Evolutionary conservation across 2,888 invertebrate genomes (phyloP).

Genomic region (Platycheirus albimanus): DNA sequence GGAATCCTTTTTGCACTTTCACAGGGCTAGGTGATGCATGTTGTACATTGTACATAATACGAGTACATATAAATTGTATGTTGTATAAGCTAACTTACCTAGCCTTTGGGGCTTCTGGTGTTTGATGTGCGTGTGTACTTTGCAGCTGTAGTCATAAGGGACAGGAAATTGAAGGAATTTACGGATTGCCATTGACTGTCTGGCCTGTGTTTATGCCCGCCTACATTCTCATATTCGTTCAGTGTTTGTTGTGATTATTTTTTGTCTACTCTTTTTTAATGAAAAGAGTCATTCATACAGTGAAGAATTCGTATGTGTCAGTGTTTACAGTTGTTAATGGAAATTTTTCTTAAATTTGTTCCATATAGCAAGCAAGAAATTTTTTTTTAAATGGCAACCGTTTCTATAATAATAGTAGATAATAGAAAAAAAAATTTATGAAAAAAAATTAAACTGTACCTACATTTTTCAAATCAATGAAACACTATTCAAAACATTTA

Average conservation of each 20-base stretch:
- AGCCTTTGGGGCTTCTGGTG: slow-evolving; percentile 9
- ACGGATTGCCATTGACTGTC: slow-evolving; percentile 55
- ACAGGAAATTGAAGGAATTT: slow-evolving; percentile 67
- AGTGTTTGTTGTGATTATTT: slow-evolving; percentile 20
- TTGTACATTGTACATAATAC: background rate
- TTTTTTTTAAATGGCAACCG: too few species aligned
- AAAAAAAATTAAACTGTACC: too few species aligned
- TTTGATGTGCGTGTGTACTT: slow-evolving; percentile 19
- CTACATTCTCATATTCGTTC: slow-evolving; percentile 23
- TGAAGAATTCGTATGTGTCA: background rate
- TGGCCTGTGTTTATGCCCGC: background rate
- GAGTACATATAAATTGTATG: too few species aligned
- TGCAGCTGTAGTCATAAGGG: slow-evolving; percentile 23
- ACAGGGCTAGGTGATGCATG: background rate
- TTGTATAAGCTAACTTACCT: too few species aligned
- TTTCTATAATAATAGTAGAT: too few species aligned
- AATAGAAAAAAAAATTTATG: too few species aligned
- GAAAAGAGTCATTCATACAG: slow-evolving; percentile 24
- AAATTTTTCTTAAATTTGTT: too few species aligned
- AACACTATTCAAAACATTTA: too few species aligned
- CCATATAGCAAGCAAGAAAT: too few species aligned
- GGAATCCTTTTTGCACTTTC: background rate
- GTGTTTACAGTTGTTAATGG: slow-evolving; percentile 39
- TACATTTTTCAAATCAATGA: too few species aligned
- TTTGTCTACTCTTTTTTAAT: slow-evolving; percentile 27